These are phyloP conservation scores for Paguma larvata DNA, from an alignment of 2,797 vertebrate genomes.

Conservation along the genomic window DNA sequence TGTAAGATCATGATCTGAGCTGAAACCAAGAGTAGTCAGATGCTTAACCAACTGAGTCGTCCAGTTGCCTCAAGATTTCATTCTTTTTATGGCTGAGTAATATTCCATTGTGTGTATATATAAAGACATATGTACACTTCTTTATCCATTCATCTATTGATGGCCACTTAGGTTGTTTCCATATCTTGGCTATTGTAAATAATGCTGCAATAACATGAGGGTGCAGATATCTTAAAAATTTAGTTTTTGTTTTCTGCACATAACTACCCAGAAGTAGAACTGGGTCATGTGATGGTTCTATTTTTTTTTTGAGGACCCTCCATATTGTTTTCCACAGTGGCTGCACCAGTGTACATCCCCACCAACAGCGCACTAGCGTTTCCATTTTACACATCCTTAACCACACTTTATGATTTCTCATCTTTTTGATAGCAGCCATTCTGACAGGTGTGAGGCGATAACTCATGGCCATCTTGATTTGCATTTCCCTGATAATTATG, in stretches of 20 bases:
- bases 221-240: neutral
- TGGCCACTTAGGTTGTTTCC: neutral
- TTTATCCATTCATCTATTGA: neutral
- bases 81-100: neutral
- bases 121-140: neutral
- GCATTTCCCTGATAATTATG: neutral
- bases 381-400: neutral
- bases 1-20: no score
- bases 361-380: neutral
- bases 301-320: neutral
- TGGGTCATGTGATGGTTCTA: neutral
- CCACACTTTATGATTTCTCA: neutral
- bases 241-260: neutral
- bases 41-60: no score
- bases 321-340: neutral
- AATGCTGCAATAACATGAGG: neutral
- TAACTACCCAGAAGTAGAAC: neutral
- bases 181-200: neutral
- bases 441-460: neutral
- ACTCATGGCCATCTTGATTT: neutral
- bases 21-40: no score
- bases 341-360: neutral
- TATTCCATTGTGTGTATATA: neutral
- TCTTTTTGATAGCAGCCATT: neutral
- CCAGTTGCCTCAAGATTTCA: no score